phyloP scores from a whole-genome alignment of 2,797 vertebrate species.

The Sternarchorhynchus goeldii region DNA sequence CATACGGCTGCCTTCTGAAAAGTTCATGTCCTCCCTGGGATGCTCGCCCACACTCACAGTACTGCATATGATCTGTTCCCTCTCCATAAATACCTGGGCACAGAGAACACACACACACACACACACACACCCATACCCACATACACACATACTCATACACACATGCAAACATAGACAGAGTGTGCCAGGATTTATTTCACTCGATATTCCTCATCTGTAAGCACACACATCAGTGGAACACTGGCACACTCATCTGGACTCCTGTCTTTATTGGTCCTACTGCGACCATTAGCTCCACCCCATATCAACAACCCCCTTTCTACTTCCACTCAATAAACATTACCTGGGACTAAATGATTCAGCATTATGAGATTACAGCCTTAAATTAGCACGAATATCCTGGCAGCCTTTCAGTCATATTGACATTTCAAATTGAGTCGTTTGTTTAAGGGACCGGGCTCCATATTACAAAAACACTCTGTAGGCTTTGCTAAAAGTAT shows the following conservation, averaged over 20 bases:
- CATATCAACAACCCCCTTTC: constrained; percentile 66
- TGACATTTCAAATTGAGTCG: constrained; percentile 65
- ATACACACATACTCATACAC: background rate
- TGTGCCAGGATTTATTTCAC: background rate
- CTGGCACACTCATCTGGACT: constrained; percentile 23
- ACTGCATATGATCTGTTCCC: constrained; percentile 20
- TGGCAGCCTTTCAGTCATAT: constrained; percentile 54
- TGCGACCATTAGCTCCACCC: constrained; percentile 28
- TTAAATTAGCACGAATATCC: constrained; percentile 67
- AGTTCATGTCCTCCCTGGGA: constrained; percentile 21
- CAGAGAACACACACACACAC: background rate
- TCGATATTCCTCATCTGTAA: constrained; percentile 30
- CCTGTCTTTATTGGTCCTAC: constrained; percentile 32
- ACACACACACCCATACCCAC: background rate
- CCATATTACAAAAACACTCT: constrained; percentile 27
- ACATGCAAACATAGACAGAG: background rate
- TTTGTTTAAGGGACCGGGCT: constrained; percentile 62
- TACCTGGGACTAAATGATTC: constrained; percentile 63
- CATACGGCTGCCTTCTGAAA: constrained; percentile 43
- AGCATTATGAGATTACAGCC: constrained; percentile 63
- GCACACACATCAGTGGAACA: constrained; percentile 8
- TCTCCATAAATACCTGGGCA: constrained; percentile 10
- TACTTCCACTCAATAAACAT: constrained; percentile 61
- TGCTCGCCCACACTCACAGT: constrained; percentile 30
- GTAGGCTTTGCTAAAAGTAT: constrained; percentile 44